A percentile compares a stretch with the other conserved stretches of the same genome.
phyloP scores from a whole-genome alignment of 2,797 vertebrate genomes.

The Onychomys leucogaster region DNA sequence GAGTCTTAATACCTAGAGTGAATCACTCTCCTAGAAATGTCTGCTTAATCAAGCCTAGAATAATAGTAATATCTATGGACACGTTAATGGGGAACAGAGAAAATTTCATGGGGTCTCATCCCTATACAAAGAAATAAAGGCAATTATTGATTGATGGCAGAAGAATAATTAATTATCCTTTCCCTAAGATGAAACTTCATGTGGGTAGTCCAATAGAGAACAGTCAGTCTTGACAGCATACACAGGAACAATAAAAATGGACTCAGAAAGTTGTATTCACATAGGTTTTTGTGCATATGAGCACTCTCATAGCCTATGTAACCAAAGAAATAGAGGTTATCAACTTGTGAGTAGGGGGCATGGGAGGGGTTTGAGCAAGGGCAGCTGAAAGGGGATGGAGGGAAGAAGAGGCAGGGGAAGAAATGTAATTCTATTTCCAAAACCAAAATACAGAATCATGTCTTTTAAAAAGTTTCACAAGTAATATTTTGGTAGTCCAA shows the following conservation, averaged over 20 bases:
- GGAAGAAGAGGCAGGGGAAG: background rate
- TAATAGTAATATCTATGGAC: background rate
- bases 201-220: background rate
- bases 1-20: background rate
- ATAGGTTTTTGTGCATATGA: background rate
- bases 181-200: background rate
- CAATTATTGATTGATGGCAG: background rate
- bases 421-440: background rate
- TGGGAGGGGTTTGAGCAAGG: no score
- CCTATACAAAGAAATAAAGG: background rate
- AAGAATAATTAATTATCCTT: background rate
- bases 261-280: background rate
- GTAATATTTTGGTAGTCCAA: background rate
- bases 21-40: background rate
- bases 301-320: no score
- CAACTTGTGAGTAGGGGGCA: background rate
- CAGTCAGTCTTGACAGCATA: background rate
- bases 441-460: background rate
- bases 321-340: background rate
- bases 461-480: background rate
- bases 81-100: background rate
- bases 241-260: background rate
- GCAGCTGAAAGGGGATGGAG: background rate
- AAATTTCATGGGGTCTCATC: background rate
- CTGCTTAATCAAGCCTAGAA: no score